Evolutionary conservation across 92 coral and sea anemone genomes (phyloP), one percentile per base, ranked within the genome.

Genomic region (Pocillopora meandrina): DNA sequence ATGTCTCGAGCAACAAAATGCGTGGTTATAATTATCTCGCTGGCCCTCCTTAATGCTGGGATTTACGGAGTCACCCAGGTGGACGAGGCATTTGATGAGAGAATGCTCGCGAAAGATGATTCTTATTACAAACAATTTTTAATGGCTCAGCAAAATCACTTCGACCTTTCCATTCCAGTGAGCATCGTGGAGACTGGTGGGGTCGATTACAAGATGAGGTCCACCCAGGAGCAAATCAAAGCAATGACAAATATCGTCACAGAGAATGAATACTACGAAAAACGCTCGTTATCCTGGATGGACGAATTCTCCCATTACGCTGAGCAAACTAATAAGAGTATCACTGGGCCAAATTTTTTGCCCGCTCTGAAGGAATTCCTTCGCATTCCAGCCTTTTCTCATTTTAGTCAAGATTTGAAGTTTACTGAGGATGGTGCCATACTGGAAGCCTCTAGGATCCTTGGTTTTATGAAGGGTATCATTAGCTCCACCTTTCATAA

Each of bases 391-490:
- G 83, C 31, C 1, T 84, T 57, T 72, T 65, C 90, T 14, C 87
- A 87, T 74, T 91, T 90, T 71, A 36, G 61, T 26, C 71, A 78
- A 66, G 98, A 95, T 70, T 62, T 95, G n/a, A 65, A 81, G 68
- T 88, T 95, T 49, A 84, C 91, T 0, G 72, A 84, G 16, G 93
- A 93, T 61, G 83, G 88, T 13, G n/a, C 64, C 10, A 69, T 61
- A n/a, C 56, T 95, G 17, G 74, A 60, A 70, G 97, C 97, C 2
- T 95, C 98, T 1, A 92, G 98, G 20, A 76, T 95, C 16, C 75
- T 89, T 12, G 89, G 93, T 76, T 93, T 78, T 65, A 93, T 95
- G 83, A 89, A 93, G 81, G 65, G 71, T 16, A 23, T 81, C n/a
- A 52, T 74, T 35, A 86, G 83, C 67, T 89, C 97, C 14, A 86